A percentile compares a stretch with the other conserved stretches of the same genome.
Evolutionary conservation across 1,140 invertebrate genomes (phyloP).

Genomic region (Philopotamus ludificatus): DNA sequence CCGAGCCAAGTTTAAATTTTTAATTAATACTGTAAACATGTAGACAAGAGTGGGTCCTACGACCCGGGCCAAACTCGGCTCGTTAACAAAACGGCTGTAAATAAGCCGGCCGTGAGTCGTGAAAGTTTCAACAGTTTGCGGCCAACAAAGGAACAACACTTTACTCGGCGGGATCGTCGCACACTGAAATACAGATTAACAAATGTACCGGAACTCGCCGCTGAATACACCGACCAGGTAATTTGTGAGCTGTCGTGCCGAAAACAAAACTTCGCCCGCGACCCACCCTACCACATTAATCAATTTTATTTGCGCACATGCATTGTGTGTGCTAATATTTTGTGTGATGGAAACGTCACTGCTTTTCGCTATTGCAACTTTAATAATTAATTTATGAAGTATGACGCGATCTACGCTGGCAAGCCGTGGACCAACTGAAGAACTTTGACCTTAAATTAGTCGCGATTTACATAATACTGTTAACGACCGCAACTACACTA

Average conservation of each 20-base stretch:
- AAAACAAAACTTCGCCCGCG: not conserved
- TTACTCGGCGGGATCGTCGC: conserved; percentile 5
- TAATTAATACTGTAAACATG: not conserved
- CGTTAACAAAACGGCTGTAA: conserved; percentile 11
- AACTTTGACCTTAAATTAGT: too few species aligned
- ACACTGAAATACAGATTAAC: conserved; percentile 10
- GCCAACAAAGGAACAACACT: conserved; percentile 9
- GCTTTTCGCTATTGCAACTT: too few species aligned
- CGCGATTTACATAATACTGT: too few species aligned
- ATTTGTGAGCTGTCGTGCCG: not conserved
- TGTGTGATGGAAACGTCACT: too few species aligned
- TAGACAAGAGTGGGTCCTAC: conserved; percentile 3
- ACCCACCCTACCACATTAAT: too few species aligned
- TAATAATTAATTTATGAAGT: too few species aligned
- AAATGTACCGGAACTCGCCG: conserved; percentile 2
- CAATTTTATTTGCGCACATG: too few species aligned
- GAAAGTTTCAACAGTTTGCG: conserved; percentile 10
- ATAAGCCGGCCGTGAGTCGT: conserved; percentile 6
- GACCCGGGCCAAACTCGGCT: not conserved
- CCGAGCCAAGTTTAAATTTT: not conserved
- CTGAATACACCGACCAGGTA: conserved; percentile 11
- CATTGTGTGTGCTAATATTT: too few species aligned
- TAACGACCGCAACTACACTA: too few species aligned
- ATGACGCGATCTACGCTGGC: too few species aligned
- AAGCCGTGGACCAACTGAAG: too few species aligned